Percentiles rank a stretch among this genome's conserved stretches.
Conservation (phyloP, 2,113 vertebrate species). For the Stigmatopora argus region DNA sequence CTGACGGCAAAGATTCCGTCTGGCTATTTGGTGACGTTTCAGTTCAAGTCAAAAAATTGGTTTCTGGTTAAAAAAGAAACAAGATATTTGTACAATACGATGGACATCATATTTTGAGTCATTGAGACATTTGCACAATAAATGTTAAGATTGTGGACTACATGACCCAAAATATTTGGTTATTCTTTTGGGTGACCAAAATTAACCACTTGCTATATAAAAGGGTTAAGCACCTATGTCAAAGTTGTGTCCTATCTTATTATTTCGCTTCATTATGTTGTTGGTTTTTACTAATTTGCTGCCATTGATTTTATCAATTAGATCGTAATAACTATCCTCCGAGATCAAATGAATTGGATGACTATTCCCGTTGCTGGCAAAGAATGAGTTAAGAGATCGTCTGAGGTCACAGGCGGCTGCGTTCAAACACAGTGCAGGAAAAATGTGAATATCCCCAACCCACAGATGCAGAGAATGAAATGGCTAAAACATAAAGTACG, state of each 20-base stretch:
- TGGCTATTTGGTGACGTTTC: constrained; percentile 47
- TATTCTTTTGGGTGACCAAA: too few relatives aligned
- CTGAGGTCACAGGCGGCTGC: constrained; percentile 30
- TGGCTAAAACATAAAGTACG: constrained; percentile 36
- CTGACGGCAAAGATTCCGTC: constrained; percentile 33
- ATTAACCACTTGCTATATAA: neutral
- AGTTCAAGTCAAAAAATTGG: constrained; percentile 19
- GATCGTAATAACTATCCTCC: too few relatives aligned
- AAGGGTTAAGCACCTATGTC: too few relatives aligned
- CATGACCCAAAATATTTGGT: too few relatives aligned
- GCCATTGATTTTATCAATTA: too few relatives aligned
- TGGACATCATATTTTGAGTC: constrained; percentile 1
- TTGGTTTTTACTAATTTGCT: neutral
- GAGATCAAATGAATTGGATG: too few relatives aligned
- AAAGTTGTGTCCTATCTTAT: too few relatives aligned
- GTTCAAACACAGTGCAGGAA: constrained; percentile 33
- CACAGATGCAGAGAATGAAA: constrained; percentile 22
- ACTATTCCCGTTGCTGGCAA: too few relatives aligned
- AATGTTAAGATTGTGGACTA: too few relatives aligned
- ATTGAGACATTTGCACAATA: neutral
- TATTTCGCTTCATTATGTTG: constrained; percentile 5
- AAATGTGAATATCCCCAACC: constrained; percentile 18
- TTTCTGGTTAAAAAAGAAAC: constrained; percentile 8
- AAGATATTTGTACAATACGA: constrained; percentile 35
- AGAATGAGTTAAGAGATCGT: constrained; percentile 13